Conservation (phyloP, 1,140 invertebrate species). For the Leptinotarsa texana region DNA sequence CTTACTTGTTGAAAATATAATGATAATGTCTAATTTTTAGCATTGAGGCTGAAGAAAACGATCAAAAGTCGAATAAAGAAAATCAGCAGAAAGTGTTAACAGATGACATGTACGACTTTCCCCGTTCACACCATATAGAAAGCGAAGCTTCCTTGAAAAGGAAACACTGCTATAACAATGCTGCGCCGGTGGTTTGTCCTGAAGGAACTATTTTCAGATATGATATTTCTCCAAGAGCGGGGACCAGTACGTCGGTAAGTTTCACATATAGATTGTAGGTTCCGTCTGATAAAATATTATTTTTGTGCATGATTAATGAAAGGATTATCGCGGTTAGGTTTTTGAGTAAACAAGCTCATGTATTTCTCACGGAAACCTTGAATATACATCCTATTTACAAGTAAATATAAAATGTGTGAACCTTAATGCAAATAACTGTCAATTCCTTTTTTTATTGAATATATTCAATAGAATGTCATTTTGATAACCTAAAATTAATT, state of each 20-base stretch:
- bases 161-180: conserved; percentile 74
- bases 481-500: too few relatives aligned
- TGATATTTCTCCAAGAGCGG: conserved; percentile 56
- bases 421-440: too few relatives aligned
- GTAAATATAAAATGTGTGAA: too few relatives aligned
- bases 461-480: too few relatives aligned
- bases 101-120: conserved; percentile 76
- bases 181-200: conserved; percentile 61
- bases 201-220: conserved; percentile 64
- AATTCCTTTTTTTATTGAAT: too few relatives aligned
- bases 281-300: background rate
- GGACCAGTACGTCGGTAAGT: conserved; percentile 44
- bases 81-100: conserved; percentile 34
- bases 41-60: conserved; percentile 27
- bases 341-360: too few relatives aligned
- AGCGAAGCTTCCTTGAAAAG: conserved; percentile 47
- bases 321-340: too few relatives aligned
- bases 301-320: too few relatives aligned
- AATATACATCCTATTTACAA: too few relatives aligned
- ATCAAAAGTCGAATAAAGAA: conserved; percentile 4
- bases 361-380: too few relatives aligned
- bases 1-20: too few relatives aligned
- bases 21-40: conserved; percentile 18
- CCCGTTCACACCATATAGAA: conserved; percentile 64
- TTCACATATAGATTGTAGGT: too few relatives aligned